A percentile compares a stretch with the other conserved stretches of the same genome.
These are phyloP conservation scores for Thunnus thynnus DNA, from an alignment of 2,113 vertebrate genomes.

Conservation along the genomic window DNA sequence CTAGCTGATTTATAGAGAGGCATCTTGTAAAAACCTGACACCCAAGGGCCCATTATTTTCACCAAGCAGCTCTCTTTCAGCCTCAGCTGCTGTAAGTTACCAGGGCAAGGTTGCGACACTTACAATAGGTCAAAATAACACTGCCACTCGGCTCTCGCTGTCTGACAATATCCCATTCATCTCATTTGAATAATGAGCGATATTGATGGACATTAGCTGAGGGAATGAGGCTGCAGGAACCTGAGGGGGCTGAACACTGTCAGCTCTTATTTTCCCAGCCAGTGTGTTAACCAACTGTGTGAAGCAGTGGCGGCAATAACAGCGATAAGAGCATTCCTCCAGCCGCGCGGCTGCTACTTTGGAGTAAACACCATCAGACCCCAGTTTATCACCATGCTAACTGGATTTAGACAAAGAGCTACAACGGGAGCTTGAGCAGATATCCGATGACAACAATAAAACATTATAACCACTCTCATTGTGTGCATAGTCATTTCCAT, in stretches of 20 bases:
- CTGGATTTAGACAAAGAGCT: constrained; percentile 77
- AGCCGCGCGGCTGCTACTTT: constrained; percentile 54
- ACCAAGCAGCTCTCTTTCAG: constrained; percentile 67
- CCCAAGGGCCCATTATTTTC: constrained; percentile 82
- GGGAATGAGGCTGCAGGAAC: constrained; percentile 70
- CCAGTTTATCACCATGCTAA: constrained; percentile 80
- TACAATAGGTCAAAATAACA: constrained; percentile 90
- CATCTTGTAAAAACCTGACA: constrained; percentile 77
- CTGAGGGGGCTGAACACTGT: constrained; percentile 68
- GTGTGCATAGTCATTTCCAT: constrained; percentile 67
- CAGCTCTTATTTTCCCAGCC: constrained; percentile 74
- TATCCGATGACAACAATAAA: constrained; percentile 71
- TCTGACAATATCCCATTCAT: constrained; percentile 86
- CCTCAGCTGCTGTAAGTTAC: constrained; percentile 56
- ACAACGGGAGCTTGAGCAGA: constrained; percentile 70
- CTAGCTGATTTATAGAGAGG: constrained; percentile 84
- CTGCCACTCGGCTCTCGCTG: constrained; percentile 68
- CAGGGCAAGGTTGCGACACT: constrained; percentile 87
- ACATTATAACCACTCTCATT: constrained; percentile 66
- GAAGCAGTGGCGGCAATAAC: constrained; percentile 71
- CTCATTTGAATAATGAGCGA: constrained; percentile 91
- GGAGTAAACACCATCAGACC: constrained; percentile 75
- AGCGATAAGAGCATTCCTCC: constrained; percentile 76
- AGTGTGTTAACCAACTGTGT: constrained; percentile 73
- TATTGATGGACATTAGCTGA: constrained; percentile 83